These are phyloP conservation scores for Scaptomyza tumidula DNA, from an alignment of 2,888 invertebrate genomes.

Conservation along the genomic window DNA sequence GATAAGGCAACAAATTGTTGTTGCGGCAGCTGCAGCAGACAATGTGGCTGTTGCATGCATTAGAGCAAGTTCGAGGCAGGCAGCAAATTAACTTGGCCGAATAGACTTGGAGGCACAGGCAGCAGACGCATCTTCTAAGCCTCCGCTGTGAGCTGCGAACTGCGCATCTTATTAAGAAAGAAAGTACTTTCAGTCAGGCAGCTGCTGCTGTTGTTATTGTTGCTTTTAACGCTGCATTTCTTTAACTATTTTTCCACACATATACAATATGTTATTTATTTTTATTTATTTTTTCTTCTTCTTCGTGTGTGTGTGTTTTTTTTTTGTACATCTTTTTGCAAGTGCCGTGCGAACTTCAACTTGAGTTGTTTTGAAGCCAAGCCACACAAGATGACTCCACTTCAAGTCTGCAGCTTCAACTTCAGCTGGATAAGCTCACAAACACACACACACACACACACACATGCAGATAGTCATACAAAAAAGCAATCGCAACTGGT, in stretches of 20 bases:
- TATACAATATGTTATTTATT: conserved; percentile 59
- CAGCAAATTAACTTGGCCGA: conserved; percentile 71
- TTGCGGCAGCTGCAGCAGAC: conserved; percentile 60
- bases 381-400: conserved; percentile 74
- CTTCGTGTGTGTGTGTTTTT: conserved; percentile 12
- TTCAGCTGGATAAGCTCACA: conserved; percentile 22
- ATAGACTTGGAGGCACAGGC: conserved; percentile 4
- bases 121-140: conserved; percentile 61
- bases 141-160: conserved; percentile 47
- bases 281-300: conserved; percentile 30
- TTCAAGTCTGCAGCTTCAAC: conserved; percentile 28
- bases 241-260: conserved; percentile 49
- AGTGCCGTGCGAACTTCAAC: conserved; percentile 80
- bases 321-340: conserved; percentile 56
- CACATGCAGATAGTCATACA: neutral
- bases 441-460: conserved; percentile 8
- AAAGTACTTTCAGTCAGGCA: conserved; percentile 78
- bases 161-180: conserved; percentile 79
- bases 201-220: conserved; percentile 5
- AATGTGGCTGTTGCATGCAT: conserved; percentile 66
- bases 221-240: conserved; percentile 40
- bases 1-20: conserved; percentile 66
- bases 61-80: conserved; percentile 74
- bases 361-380: conserved; percentile 54
- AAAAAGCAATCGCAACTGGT: conserved; percentile 56